Evolutionary conservation across 2,113 vertebrate genomes (phyloP), one percentile per base, ranked within the genome.

Genomic region (Mirza zaza): DNA sequence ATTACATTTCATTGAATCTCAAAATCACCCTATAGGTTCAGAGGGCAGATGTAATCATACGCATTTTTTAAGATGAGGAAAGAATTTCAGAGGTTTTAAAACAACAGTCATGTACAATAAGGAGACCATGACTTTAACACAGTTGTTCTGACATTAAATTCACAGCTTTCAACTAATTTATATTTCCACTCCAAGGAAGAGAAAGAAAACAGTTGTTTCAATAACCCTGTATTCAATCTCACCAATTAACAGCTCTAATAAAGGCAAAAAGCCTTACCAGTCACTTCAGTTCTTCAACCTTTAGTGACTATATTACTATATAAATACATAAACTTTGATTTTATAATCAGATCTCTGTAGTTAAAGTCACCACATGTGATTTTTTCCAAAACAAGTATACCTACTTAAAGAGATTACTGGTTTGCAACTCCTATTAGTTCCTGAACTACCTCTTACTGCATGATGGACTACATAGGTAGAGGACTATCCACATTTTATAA

Each of bases 61-160:
- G 8, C n/a, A 68, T 50, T 93, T 83, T 95, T 70, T 68, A 77
- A 85, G 65, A 85, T 34, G 63, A 93, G n/a, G 21, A 65, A 93
- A 89, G 29, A 95, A 77, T 50, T 81, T 80, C 45, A 9, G 34
- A 90, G 23, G 23, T 70, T 87, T 39, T 90, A 70, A 70, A 80
- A 70, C 55, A 63, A 71, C 52, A 71, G 65, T 80, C 20, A 81
- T 52, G 63, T 7, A 96, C 18, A 55, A 65, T 80, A 67, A 70
- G 6, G 29, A 90, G 45, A 77, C 25, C 8, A 81, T 25, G 32
- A 89, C 25, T 70, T 93, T 77, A 90, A 84, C 42, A 23, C 55
- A 6, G 52, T 36, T 90, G n/a, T 55, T 90, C n/a, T 55, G 18
- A 71, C 36, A 36, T 20, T 90, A 94, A 93, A 96, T 55, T 73